These are phyloP conservation scores for Selenia dentaria DNA, from an alignment of 2,888 invertebrate species.

Conservation along the genomic window DNA sequence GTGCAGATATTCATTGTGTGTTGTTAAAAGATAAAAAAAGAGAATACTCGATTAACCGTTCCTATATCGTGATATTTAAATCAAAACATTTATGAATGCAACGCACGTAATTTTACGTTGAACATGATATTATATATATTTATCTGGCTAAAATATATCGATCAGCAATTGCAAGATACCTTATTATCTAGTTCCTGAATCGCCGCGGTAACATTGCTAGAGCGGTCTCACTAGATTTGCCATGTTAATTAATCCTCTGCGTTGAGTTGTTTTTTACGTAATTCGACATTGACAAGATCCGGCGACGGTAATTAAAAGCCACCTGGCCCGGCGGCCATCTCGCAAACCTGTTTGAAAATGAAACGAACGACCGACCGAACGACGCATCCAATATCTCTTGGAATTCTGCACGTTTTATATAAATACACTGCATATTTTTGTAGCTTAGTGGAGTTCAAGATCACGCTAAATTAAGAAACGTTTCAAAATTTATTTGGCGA, in stretches of 20 bases:
- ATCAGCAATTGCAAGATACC: no score
- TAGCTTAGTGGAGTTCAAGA: conserved; percentile 13
- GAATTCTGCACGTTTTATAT: conserved; percentile 22
- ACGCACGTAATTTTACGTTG: no score
- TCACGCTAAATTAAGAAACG: conserved; percentile 13
- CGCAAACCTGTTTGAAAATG: conserved; percentile 38
- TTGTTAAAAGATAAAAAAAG: no score
- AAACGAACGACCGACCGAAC: conserved; percentile 26
- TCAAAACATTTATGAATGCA: no score
- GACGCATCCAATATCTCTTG: conserved; percentile 18
- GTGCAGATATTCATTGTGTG: no score
- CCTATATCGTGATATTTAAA: no score
- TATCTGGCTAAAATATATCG: no score
- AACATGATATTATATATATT: no score
- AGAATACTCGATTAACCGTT: no score
- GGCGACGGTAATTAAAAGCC: conserved; percentile 45
- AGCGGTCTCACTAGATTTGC: conserved; percentile 11
- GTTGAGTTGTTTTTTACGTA: conserved; percentile 45
- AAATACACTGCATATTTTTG: conserved; percentile 15
- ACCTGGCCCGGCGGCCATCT: conserved; percentile 45
- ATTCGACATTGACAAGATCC: conserved; percentile 52
- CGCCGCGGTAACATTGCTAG: background rate
- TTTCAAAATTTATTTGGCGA: conserved; percentile 6
- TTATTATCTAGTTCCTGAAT: background rate
- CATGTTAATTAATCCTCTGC: conserved; percentile 31